Evolutionary conservation across 2,888 invertebrate species (phyloP).

Genomic region (Calliopum simillimum): DNA sequence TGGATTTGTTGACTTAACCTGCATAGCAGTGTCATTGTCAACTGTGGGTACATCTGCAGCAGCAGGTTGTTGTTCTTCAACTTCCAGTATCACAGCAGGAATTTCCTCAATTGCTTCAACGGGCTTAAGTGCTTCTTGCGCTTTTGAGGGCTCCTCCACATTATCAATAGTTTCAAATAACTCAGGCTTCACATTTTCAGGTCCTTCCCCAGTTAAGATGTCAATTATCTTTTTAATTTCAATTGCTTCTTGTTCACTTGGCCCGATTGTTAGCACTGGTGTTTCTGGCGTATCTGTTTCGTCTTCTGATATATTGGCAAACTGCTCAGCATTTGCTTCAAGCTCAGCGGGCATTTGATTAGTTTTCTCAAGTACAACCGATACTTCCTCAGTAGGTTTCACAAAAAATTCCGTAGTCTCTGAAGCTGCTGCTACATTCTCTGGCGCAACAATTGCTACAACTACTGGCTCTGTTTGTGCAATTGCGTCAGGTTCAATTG

Average conservation of each 20-base stretch:
- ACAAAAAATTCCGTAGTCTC: conserved; percentile 51
- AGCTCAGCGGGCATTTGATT: background rate
- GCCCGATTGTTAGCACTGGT: background rate
- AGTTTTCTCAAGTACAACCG: conserved; percentile 13
- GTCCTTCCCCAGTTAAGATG: conserved; percentile 22
- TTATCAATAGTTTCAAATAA: background rate
- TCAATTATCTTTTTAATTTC: conserved; percentile 1
- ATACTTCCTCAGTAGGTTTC: conserved; percentile 39
- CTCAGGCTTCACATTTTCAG: conserved; percentile 19
- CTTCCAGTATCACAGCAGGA: conserved; percentile 18
- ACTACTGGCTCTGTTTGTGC: background rate
- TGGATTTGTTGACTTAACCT: background rate
- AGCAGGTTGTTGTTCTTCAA: conserved; percentile 7
- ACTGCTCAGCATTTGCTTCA: background rate
- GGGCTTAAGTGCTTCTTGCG: background rate
- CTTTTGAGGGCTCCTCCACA: conserved; percentile 27
- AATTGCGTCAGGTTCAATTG: background rate
- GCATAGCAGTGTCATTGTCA: background rate
- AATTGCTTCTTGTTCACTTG: conserved; percentile 29
- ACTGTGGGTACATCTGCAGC: background rate
- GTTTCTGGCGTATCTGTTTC: conserved; percentile 17
- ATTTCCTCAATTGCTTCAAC: conserved; percentile 26
- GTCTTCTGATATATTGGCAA: background rate
- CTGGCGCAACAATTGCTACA: background rate
- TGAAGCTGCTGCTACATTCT: conserved; percentile 51